Evolutionary conservation across 2,888 invertebrate genomes (phyloP).

Genomic region (Aspidiotus rigidus): DNA sequence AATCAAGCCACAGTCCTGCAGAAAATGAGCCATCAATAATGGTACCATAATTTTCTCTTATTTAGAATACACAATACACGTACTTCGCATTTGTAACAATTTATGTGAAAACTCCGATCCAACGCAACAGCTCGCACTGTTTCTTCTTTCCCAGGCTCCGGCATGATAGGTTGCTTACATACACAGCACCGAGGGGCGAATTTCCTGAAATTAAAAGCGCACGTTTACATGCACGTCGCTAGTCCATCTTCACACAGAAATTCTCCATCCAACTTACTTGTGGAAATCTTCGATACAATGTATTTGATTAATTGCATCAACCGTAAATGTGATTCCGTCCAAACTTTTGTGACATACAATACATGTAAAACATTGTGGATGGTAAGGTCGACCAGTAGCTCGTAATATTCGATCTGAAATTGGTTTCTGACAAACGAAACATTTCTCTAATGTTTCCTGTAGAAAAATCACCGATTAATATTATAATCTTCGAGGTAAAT

Average conservation of each 20-base stretch:
- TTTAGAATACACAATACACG: conserved; percentile 1
- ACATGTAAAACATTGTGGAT: conserved; percentile 94
- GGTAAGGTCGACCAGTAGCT: conserved; percentile 95
- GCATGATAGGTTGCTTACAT: conserved; percentile 93
- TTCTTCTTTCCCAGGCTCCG: conserved; percentile 91
- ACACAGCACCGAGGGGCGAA: conserved; percentile 98
- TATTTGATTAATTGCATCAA: conserved; percentile 95
- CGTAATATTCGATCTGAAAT: conserved; percentile 89
- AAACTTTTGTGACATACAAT: conserved; percentile 89
- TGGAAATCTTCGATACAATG: conserved; percentile 99
- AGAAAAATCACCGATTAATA: conserved; percentile 25
- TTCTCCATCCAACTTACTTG: conserved; percentile 53
- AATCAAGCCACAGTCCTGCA: conserved; percentile 76
- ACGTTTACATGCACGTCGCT: too few species aligned
- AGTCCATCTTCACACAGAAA: too few species aligned
- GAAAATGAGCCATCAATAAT: conserved; percentile 24
- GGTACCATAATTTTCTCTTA: background rate
- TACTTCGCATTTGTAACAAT: conserved; percentile 85
- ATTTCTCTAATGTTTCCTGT: conserved; percentile 88
- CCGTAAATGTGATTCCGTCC: conserved; percentile 97
- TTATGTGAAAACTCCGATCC: conserved; percentile 92
- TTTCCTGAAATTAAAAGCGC: conserved; percentile 61
- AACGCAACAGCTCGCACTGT: conserved; percentile 95
- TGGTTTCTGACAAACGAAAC: conserved; percentile 88
- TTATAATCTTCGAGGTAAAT: too few species aligned